Conservation (phyloP, 2,888 invertebrate genomes). For the Drosophila dives region DNA sequence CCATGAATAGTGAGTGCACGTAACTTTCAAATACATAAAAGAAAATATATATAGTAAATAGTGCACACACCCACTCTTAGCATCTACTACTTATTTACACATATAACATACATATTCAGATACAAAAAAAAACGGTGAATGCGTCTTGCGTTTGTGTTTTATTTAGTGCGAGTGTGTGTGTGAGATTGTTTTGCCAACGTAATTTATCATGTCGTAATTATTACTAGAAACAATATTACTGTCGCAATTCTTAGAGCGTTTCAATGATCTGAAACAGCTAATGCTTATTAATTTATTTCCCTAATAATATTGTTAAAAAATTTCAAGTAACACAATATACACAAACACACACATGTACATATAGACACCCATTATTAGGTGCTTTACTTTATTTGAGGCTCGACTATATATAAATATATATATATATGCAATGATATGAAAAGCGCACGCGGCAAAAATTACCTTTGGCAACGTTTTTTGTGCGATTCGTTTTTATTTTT, state of each 20-base stretch:
- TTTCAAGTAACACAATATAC: background rate
- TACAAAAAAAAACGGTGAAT: constrained; percentile 1
- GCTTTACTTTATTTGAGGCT: background rate
- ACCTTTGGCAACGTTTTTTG: constrained; percentile 70
- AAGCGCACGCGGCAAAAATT: constrained; percentile 25
- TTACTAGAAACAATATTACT: constrained; percentile 34
- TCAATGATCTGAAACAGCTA: constrained; percentile 35
- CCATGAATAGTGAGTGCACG: constrained; percentile 28
- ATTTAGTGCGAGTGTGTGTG: constrained; percentile 7
- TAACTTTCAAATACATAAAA: constrained; percentile 21
- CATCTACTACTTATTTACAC: constrained; percentile 35
- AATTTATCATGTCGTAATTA: constrained; percentile 21
- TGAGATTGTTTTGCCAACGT: constrained; percentile 36
- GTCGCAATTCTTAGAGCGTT: constrained; percentile 12
- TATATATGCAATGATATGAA: background rate
- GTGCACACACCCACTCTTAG: background rate
- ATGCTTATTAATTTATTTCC: background rate
- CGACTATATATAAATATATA: background rate
- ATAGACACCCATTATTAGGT: background rate
- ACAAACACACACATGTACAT: background rate
- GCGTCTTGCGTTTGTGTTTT: constrained; percentile 4
- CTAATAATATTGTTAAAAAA: background rate
- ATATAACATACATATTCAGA: constrained; percentile 41
- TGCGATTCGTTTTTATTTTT: constrained; percentile 33
- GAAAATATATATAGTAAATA: background rate